Percentiles rank a stretch among this genome's conserved stretches.
Conservation (phyloP, 2,113 vertebrate genomes). For the Cromileptes altivelis region DNA sequence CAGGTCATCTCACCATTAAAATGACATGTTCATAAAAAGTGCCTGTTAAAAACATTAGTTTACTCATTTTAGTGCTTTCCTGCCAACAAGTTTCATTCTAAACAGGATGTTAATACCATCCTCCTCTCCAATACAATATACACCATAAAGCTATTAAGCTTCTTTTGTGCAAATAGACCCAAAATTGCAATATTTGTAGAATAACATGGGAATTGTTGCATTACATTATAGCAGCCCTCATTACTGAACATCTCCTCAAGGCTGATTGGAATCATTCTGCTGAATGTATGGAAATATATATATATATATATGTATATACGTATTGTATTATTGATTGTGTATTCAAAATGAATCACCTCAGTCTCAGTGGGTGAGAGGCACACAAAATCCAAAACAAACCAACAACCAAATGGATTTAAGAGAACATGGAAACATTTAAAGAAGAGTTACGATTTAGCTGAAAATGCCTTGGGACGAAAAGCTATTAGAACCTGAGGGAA, state of each 20-base stretch:
- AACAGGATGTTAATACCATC: neutral
- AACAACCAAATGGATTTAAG: neutral
- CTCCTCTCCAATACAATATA: neutral
- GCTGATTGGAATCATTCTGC: neutral
- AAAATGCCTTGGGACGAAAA: slow-evolving; percentile 6
- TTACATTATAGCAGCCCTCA: neutral
- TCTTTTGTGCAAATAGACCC: neutral
- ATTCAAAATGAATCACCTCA: neutral
- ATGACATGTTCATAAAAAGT: neutral
- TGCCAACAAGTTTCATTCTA: neutral
- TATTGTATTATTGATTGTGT: neutral
- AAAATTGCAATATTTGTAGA: neutral
- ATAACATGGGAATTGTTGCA: neutral
- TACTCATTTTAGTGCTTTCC: neutral
- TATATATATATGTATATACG: neutral
- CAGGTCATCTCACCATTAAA: neutral
- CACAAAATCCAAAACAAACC: neutral
- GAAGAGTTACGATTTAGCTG: slow-evolving; percentile 39
- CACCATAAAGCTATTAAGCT: neutral
- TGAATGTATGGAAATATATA: neutral
- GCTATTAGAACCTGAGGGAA: slow-evolving; percentile 68
- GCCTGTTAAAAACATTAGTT: neutral
- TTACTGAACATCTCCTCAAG: neutral
- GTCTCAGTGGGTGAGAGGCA: neutral
- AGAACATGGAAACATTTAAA: slow-evolving; percentile 45